Base-by-base conservation (phyloP, 2,797 vertebrate genomes). In the Ataeniobius toweri region DNA sequence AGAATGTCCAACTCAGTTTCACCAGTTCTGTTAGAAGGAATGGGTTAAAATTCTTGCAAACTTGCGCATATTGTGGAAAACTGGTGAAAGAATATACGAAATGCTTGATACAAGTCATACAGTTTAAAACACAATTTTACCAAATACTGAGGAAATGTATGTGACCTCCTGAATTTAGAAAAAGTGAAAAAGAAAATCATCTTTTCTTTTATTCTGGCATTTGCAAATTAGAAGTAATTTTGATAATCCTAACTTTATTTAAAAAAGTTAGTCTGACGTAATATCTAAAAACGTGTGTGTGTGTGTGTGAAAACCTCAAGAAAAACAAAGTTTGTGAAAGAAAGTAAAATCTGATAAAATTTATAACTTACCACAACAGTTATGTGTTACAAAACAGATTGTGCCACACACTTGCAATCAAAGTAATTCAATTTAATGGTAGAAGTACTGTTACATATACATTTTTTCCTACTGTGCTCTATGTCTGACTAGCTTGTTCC, bases 371-470 rank as follows among this genome's bases (percentile, higher is more conserved):
- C 4, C n/a, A 48, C 46, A 72, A 58, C 48, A 36, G 18, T 5
- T 63, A 53, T 83, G 80, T 76, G 55, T 73, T 71, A 71, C 59
- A 74, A 79, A 83, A 80, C 75, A 61, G 63, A 85, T 78, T 51
- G 56, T 39, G 26, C 31, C 20, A 31, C 41, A 65, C 71, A 82
- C 53, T 20, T 6, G 1, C 71, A 50, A 87, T 81, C 81, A 81
- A 86, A 89, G 81, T 75, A 56, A 79, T 90, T 85, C 48, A 50
- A 80, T 87, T 79, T 83, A 78, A 82, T 83, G 78, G 75, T 73
- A 78, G 50, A 53, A 31, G 77, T 76, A 63, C 81, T 69, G 76
- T 41, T 1, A 6, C 69, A 78, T 63, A 84, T 83, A 77, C 59
- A 84, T 86, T 87, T 51, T 78, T 22, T 70, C n/a, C 41, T 81